phyloP scores from a whole-genome alignment of 2,797 vertebrate genomes.

The Artibeus lituratus region DNA sequence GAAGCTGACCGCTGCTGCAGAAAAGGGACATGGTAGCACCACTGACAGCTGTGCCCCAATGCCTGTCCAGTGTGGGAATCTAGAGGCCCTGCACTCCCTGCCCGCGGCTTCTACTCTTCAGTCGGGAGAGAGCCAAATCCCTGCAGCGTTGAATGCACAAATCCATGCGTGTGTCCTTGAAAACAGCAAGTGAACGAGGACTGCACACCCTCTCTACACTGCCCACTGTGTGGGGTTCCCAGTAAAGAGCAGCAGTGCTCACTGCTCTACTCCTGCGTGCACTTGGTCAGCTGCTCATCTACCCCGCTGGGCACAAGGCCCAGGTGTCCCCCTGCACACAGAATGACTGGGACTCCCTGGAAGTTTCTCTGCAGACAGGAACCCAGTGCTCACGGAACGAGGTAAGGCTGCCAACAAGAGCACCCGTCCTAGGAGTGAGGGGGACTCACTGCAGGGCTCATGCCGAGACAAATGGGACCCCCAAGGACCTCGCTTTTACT shows the following conservation, averaged over 20 bases:
- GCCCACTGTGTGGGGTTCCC: not conserved
- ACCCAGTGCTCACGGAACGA: not conserved
- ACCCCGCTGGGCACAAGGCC: not conserved
- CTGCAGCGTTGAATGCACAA: not conserved
- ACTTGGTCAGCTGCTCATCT: not conserved
- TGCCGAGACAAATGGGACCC: not conserved
- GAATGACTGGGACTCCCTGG: too few relatives aligned
- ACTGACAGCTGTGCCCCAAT: not conserved
- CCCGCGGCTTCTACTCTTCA: too few relatives aligned
- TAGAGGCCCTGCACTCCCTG: not conserved
- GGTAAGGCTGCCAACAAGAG: not conserved
- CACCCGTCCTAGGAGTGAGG: not conserved
- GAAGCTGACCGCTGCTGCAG: not conserved
- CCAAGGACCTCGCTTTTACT: not conserved
- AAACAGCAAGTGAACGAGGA: not conserved
- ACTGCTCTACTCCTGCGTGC: too few relatives aligned
- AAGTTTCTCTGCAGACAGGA: not conserved
- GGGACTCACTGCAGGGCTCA: too few relatives aligned
- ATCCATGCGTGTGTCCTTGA: not conserved
- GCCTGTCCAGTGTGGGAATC: not conserved
- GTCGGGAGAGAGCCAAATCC: not conserved
- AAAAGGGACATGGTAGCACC: not conserved
- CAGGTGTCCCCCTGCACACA: too few relatives aligned
- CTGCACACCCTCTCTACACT: not conserved
- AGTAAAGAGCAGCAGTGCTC: not conserved